Percentiles rank a stretch among this genome's conserved stretches.
Conservation (phyloP, 2,113 vertebrate species). For the Tupaia chinensis region DNA sequence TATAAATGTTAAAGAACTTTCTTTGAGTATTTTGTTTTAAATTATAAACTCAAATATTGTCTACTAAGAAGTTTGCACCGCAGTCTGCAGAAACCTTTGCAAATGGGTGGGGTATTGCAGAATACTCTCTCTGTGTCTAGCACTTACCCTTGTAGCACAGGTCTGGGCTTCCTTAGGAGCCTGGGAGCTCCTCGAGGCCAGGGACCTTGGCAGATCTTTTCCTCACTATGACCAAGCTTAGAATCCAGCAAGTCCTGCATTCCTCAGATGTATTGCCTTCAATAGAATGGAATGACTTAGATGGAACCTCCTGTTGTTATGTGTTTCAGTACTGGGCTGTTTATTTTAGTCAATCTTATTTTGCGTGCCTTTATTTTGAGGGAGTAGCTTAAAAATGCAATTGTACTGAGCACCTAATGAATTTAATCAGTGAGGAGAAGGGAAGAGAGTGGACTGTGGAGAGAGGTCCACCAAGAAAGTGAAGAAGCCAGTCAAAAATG, state of each 20-base stretch:
- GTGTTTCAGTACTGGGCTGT: not conserved
- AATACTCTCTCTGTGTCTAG: not conserved
- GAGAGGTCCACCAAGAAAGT: not conserved
- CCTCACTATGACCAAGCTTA: not conserved
- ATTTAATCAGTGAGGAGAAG: not conserved
- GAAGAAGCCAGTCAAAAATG: constrained; percentile 3
- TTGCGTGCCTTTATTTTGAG: constrained; percentile 40
- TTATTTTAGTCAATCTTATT: not conserved
- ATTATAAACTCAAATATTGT: constrained; percentile 1
- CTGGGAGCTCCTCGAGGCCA: not conserved
- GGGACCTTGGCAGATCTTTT: not conserved
- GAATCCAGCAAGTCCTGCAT: not conserved
- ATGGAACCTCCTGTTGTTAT: not conserved
- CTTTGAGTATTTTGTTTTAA: constrained; percentile 30
- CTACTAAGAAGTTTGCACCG: not conserved
- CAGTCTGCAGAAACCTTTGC: not conserved
- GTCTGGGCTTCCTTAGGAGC: not conserved
- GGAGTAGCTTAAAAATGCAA: not conserved
- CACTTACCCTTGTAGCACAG: not conserved
- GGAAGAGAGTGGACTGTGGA: not conserved
- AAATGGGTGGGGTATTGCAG: not conserved
- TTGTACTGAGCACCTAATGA: constrained; percentile 16
- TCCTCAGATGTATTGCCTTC: not conserved
- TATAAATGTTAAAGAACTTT: not conserved
- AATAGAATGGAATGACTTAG: not conserved